Conservation (phyloP, 1,140 invertebrate genomes). For the Drosophila parabipectinata region DNA sequence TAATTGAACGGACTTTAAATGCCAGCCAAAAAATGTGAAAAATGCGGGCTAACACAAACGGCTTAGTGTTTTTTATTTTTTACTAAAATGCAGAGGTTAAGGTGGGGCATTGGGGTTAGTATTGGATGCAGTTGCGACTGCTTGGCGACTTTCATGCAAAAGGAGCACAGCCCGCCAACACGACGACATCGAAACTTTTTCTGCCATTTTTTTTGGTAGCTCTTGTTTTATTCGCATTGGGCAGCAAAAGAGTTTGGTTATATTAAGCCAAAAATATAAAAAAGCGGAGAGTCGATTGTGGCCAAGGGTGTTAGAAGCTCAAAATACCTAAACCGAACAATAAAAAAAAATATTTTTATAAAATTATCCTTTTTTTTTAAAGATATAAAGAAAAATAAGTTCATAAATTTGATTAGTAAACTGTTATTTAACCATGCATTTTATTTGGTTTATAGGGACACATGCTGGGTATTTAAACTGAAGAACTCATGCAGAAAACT, state of each 20-base stretch:
- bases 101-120: slow-evolving; percentile 1
- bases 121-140: slow-evolving; percentile 42
- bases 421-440: neutral
- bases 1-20: slow-evolving; percentile 53
- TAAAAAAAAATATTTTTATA: too few relatives aligned
- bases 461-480: slow-evolving; percentile 8
- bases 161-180: slow-evolving; percentile 38
- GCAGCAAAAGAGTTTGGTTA: slow-evolving; percentile 38
- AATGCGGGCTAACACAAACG: slow-evolving; percentile 48
- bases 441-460: neutral
- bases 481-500: slow-evolving; percentile 45
- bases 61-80: slow-evolving; percentile 31
- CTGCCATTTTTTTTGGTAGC: slow-evolving; percentile 21
- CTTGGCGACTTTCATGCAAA: slow-evolving; percentile 59
- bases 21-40: slow-evolving; percentile 24
- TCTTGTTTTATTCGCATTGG: slow-evolving; percentile 37
- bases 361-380: neutral
- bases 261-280: slow-evolving; percentile 27
- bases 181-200: slow-evolving; percentile 47
- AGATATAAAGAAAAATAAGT: too few relatives aligned
- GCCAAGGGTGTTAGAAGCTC: neutral
- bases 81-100: slow-evolving; percentile 18
- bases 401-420: neutral
- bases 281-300: neutral
- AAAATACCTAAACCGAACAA: too few relatives aligned